Evolutionary conservation across 2,797 vertebrate species (phyloP).

Genomic region (Poeciliopsis infans): DNA sequence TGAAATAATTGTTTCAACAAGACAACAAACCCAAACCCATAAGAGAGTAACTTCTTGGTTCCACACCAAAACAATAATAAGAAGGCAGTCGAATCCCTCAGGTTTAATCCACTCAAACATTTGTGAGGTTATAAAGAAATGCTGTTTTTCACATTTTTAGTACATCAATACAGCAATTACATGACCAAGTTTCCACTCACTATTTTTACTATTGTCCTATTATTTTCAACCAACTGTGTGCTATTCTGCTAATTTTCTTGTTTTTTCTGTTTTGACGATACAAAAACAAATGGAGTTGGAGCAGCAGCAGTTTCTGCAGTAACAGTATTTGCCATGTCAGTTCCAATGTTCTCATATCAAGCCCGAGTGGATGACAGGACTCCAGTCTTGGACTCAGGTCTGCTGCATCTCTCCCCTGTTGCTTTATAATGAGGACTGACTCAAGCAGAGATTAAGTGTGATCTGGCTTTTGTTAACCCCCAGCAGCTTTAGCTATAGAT

Average conservation of each 20-base stretch:
- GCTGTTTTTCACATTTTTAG: not conserved
- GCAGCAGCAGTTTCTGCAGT: slow-evolving; percentile 45
- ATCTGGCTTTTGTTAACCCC: slow-evolving; percentile 78
- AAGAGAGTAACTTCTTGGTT: not conserved
- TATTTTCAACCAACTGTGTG: not conserved
- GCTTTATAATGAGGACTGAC: slow-evolving; percentile 76
- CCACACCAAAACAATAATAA: not conserved
- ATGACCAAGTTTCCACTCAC: not conserved
- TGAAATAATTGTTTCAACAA: not conserved
- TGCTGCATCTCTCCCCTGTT: slow-evolving; percentile 74
- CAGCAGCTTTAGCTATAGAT: slow-evolving; percentile 59
- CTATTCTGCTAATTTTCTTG: not conserved
- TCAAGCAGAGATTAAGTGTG: slow-evolving; percentile 65
- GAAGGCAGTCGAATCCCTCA: not conserved
- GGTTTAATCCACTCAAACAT: not conserved
- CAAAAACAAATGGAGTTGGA: slow-evolving; percentile 59
- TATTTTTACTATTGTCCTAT: not conserved
- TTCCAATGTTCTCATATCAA: slow-evolving; percentile 74
- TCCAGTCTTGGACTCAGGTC: slow-evolving; percentile 64
- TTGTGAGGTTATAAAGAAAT: not conserved
- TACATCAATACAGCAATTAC: not conserved
- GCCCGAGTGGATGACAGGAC: slow-evolving; percentile 64
- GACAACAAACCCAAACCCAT: not conserved
- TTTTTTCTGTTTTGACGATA: not conserved
- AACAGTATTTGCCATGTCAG: slow-evolving; percentile 72